Evolutionary conservation across 2,113 vertebrate genomes (phyloP).

Genomic region (Meriones unguiculatus): DNA sequence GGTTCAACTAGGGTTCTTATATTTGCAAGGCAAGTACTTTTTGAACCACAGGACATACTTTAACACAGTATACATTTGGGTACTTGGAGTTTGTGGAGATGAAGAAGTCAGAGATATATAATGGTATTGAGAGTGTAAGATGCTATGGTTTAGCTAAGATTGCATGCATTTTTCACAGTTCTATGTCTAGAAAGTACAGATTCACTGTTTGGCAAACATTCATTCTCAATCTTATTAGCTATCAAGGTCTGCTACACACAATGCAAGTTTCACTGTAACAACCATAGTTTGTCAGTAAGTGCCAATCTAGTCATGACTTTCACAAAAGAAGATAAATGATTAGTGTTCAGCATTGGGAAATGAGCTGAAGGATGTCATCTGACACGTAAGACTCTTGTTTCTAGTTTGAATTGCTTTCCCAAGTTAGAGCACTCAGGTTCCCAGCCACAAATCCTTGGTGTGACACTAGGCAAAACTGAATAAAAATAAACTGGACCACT

Average conservation of each 20-base stretch:
- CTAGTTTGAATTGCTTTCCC: neutral
- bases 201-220: neutral
- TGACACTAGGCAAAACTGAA: neutral
- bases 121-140: neutral
- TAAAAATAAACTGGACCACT: neutral
- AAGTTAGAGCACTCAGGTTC: neutral
- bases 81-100: neutral
- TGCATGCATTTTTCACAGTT: neutral
- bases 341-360: neutral
- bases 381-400: neutral
- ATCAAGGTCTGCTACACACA: neutral
- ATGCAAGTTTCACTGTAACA: neutral
- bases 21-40: neutral
- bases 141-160: neutral
- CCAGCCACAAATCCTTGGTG: neutral
- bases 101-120: neutral
- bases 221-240: neutral
- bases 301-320: neutral
- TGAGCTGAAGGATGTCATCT: neutral
- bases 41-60: neutral
- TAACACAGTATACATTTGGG: neutral
- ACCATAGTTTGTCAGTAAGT: neutral
- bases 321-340: neutral
- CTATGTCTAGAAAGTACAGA: neutral
- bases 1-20: too few relatives aligned